Evolutionary conservation across 2,888 invertebrate species (phyloP), one percentile per base, ranked within the genome.

Genomic region (Limnephilus auricula): DNA sequence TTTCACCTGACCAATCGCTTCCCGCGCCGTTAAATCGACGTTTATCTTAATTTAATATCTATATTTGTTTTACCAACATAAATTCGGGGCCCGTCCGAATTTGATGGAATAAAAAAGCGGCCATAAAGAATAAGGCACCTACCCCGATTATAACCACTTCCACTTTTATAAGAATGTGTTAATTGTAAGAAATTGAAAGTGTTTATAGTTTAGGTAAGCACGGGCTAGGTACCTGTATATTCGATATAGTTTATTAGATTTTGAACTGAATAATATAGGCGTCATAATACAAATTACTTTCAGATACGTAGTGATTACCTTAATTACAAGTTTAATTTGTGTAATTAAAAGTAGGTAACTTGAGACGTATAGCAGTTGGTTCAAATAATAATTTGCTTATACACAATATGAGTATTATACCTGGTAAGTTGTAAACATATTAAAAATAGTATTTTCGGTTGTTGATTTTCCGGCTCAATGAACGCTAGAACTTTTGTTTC

Each of bases 31-130:
- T 91, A 82, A 92, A 90, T 80, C 91, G 89, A 34, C 91, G 92
- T 92, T 92, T 92, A 92, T 92, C 92, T 92, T 92, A 92, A 92
- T 92, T 92, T 90, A 92, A 92, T 92, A 92, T 92, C 92, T 89
- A 79, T 92, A 90, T 92, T 92, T 92, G 92, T 91, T 92, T 92
- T 92, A 92, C 86, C 90, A 90, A 88, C 88, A 88, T 92, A 91
- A 92, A 92, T 92, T 89, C 90, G 92, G 83, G 15, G 79, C 90
- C 86, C 79, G 45, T 86, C 50, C 50, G 40, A 90, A 85, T 87
- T 87, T 40, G 78, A 78, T 50, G 30, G 78, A 82, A 31, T 37
- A 91, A 50, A 89, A 89, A 86, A 40, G 45, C 79, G 31, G 45
- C 87, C 34, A 83, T 13, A 25, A n/a, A n/a, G 18, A 30, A 40